Conservation (phyloP, 2,888 invertebrate genomes). For the Synergus gifuensis region DNA sequence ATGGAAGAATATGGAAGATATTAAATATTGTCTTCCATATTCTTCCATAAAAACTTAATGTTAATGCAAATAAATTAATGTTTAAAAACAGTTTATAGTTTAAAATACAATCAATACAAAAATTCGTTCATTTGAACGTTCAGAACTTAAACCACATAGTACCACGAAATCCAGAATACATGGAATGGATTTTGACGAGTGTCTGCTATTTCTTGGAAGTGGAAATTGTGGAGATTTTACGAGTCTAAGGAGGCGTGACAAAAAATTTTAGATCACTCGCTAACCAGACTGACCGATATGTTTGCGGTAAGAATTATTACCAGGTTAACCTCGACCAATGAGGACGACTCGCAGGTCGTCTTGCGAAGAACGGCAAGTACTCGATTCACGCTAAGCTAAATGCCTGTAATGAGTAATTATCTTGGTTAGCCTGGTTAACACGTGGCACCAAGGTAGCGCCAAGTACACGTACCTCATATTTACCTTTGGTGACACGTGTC, state of each 20-base stretch:
- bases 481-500: constrained; percentile 28
- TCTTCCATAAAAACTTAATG: no score
- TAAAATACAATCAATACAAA: no score
- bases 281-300: constrained; percentile 61
- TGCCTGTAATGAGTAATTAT: constrained; percentile 76
- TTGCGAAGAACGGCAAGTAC: constrained; percentile 43
- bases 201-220: constrained; percentile 33
- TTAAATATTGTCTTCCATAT: no score
- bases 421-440: constrained; percentile 76
- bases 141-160: no score
- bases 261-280: constrained; percentile 63
- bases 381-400: constrained; percentile 71
- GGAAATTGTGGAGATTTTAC: constrained; percentile 1
- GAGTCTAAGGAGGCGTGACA: constrained; percentile 37
- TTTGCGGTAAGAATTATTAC: constrained; percentile 65
- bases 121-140: no score
- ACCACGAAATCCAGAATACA: not conserved
- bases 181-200: constrained; percentile 25
- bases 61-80: no score
- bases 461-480: constrained; percentile 35
- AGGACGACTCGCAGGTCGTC: constrained; percentile 54
- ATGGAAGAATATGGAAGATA: no score
- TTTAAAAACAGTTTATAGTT: no score
- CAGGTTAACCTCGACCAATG: constrained; percentile 58
- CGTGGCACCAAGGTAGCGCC: constrained; percentile 65